Percentiles rank a stretch among this genome's conserved stretches.
These are phyloP conservation scores for Lagorchestes hirsutus DNA, from an alignment of 2,797 vertebrate genomes.

Conservation along the genomic window DNA sequence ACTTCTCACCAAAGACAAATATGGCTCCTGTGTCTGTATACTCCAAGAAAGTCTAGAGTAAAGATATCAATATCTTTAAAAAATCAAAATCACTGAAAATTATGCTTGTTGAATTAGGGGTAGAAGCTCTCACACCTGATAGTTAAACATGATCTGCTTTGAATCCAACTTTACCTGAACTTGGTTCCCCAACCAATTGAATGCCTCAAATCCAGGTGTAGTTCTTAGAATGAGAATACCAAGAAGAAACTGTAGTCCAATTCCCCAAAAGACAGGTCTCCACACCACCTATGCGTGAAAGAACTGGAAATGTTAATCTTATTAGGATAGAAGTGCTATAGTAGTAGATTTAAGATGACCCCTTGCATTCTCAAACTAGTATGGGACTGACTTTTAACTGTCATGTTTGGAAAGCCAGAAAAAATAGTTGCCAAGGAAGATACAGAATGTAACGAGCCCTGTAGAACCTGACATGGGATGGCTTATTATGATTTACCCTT, in stretches of 20 bases:
- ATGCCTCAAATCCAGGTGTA: constrained; percentile 84
- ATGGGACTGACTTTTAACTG: background rate
- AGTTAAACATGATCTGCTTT: background rate
- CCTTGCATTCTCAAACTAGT: background rate
- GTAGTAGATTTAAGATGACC: background rate
- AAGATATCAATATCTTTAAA: constrained; percentile 56
- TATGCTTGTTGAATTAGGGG: background rate
- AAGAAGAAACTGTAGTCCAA: constrained; percentile 90
- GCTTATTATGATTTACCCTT: too few species aligned
- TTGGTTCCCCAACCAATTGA: constrained; percentile 90
- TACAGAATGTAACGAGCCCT: background rate
- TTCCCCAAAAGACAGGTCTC: constrained; percentile 89
- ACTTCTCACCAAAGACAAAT: constrained; percentile 93
- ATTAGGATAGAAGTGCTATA: constrained; percentile 42
- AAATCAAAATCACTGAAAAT: background rate
- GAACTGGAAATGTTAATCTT: constrained; percentile 37
- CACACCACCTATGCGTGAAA: constrained; percentile 86
- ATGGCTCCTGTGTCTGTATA: constrained; percentile 88
- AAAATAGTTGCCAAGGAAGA: background rate
- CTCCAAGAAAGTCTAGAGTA: constrained; percentile 88
- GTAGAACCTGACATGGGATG: background rate
- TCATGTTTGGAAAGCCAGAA: background rate
- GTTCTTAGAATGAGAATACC: constrained; percentile 91
- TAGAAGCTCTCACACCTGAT: background rate
- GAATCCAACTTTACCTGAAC: constrained; percentile 86